A percentile compares a stretch with the other conserved stretches of the same genome.
Conservation (phyloP, 2,797 vertebrate species). For the Nasua narica region DNA sequence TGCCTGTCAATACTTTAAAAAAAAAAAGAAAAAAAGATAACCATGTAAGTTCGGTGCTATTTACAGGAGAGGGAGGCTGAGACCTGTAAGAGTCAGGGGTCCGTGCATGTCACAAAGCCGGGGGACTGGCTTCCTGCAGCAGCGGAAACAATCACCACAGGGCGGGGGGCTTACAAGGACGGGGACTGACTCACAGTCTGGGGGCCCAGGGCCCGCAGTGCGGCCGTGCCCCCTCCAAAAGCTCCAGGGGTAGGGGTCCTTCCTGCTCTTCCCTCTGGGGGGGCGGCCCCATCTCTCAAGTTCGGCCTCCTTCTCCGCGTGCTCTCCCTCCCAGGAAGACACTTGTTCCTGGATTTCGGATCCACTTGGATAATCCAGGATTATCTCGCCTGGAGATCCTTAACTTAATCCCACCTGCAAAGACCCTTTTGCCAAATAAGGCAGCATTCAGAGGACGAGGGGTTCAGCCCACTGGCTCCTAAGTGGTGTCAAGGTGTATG, state of each 20-base stretch:
- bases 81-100: too few relatives aligned
- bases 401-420: background rate
- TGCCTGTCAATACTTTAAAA: background rate
- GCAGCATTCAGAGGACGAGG: too few relatives aligned
- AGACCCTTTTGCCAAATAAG: background rate
- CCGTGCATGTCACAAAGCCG: background rate
- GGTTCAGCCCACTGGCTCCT: accelerated
- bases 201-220: background rate
- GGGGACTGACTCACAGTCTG: background rate
- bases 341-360: background rate
- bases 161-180: background rate
- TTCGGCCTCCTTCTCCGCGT: too few relatives aligned
- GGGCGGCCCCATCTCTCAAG: background rate
- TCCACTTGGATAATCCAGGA: background rate
- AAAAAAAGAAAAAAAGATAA: too few relatives aligned
- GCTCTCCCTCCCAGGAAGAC: accelerated
- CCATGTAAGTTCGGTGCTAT: too few relatives aligned
- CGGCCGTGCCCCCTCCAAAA: accelerated
- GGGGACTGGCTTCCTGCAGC: accelerated
- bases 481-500: accelerated
- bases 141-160: accelerated
- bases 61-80: background rate
- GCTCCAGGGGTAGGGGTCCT: background rate
- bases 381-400: background rate
- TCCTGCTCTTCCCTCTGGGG: background rate